Evolutionary conservation across 2,888 invertebrate genomes (phyloP), one percentile per base, ranked within the genome.

Genomic region (Zeuzera pyrina): DNA sequence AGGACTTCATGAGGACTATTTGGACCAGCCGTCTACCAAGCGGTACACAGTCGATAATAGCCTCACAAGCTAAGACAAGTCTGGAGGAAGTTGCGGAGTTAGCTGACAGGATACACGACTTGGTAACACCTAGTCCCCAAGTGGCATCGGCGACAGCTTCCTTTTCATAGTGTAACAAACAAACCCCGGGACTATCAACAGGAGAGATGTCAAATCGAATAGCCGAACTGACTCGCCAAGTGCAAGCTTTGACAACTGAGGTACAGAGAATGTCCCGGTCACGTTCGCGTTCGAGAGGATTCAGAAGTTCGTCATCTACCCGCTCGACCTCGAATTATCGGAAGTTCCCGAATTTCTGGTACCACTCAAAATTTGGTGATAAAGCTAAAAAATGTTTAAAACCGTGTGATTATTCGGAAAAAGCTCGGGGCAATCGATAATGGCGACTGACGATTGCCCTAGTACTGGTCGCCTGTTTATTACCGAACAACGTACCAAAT

Each of bases 341-440:
- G 7, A 16, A 16, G 5, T 16, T 16, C 7, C 16, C 16, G 4
- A 16, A 16, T 16, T 16, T 4, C 7, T 16, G 16, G 16, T 16
- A 16, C 7, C 16, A 16, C 7, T 16, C 5, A 7, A 16, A 16
- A 16, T 16, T 16, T 16, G 16, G 16, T 5, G 4, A 4, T 7
- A 16, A 16, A 16, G 4, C 16, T 4, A 16, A 16, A 7, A 4
- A 7, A 4, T 16, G 16, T 7, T 4, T 16, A 5, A 16, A 16
- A 7, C 16, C 16, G 4, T 16, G 16, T 16, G 7, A 16, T 7
- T 16, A 16, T 16, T 1, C 26, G 36, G 32, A 21, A 36, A 36
- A 36, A 24, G 15, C 11, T 14, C n/a, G 5, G 27, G 33, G 30
- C 33, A 33, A 28, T 30, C 36, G 24, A 3, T 30, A 30, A 28